Base-by-base conservation (phyloP, 2,888 invertebrate species). In the Phragmatobia fuliginosa region DNA sequence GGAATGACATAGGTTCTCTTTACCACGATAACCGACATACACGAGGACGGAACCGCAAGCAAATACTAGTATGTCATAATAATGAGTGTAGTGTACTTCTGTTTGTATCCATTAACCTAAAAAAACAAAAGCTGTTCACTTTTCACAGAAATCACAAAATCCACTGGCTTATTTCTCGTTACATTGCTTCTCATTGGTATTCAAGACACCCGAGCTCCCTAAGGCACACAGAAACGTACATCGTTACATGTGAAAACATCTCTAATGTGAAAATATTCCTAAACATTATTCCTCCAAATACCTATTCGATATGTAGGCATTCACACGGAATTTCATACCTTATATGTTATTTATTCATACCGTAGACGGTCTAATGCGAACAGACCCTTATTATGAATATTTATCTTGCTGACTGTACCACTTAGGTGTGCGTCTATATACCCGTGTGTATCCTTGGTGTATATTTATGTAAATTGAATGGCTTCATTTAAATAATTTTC, bases 401-500 rank as follows among this genome's bases (percentile, higher is more conserved):
- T 77, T 70, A 79, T 82, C 72, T 28, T 28, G 60, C 56, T 56
- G 58, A 67, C 72, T 77, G n/a, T 68, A 63, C 58, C 45, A 32
- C 41, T 60, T 58, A 28, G 41, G 28, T 66, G 67, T 61, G 61
- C 25, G 11, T 61, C 36, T 21, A 77, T 21, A 77, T 64, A 67
- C 61, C 32, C 45, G 4, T 14, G 67, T 65, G 59, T 69, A 59
- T 45, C 64, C 58, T 64, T 61, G 56, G 18, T 21, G 41, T 78
- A 61, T 67, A 71, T 74, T 80, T 80, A 79, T 76, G 78, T 58
- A 78, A 80, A 80, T 69, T 67, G 64, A 68, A 72, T 68, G 66
- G 69, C 41, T 79, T 78, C 67, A 78, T 79, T 78, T 78, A 69
- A 81, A 79, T 79, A 70, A 71, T 71, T 72, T 80, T 81, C 71